These are phyloP conservation scores for Hippopotamus amphibius DNA, from an alignment of 2,113 vertebrate species.

Conservation along the genomic window DNA sequence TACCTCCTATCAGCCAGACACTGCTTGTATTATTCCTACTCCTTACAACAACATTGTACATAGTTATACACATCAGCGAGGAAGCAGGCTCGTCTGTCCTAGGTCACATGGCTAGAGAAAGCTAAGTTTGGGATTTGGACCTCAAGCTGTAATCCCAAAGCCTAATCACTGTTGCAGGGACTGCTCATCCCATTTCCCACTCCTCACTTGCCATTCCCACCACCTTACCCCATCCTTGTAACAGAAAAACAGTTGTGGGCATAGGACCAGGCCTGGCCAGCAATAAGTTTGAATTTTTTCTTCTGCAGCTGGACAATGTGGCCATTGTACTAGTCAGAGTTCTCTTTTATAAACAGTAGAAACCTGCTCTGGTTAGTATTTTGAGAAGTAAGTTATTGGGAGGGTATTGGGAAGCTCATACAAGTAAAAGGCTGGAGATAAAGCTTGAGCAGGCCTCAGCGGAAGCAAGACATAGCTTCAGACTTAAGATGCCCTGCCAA, in stretches of 20 bases:
- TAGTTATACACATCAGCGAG: not conserved
- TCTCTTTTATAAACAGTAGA: not conserved
- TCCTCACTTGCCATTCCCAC: not conserved
- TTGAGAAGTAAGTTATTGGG: not conserved
- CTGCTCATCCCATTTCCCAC: not conserved
- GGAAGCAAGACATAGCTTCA: not conserved
- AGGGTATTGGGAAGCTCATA: not conserved
- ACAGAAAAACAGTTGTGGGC: not conserved
- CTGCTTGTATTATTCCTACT: not conserved
- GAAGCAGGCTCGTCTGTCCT: not conserved
- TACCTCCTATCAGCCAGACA: not conserved
- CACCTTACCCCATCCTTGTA: not conserved
- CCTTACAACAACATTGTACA: not conserved
- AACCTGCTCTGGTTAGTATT: not conserved
- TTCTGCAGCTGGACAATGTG: constrained; percentile 14
- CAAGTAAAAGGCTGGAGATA: not conserved
- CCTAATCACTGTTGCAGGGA: not conserved
- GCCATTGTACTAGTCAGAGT: not conserved
- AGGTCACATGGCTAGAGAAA: constrained; percentile 11
- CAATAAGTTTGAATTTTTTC: not conserved
- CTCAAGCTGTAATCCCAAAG: not conserved
- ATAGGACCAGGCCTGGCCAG: not conserved
- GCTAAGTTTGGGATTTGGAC: not conserved
- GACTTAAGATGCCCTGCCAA: not conserved
- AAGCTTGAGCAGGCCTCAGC: not conserved